Percentiles rank a stretch among this genome's conserved stretches.
Evolutionary conservation across 2,797 vertebrate genomes (phyloP).

Genomic region (Pangasius krempfi): DNA sequence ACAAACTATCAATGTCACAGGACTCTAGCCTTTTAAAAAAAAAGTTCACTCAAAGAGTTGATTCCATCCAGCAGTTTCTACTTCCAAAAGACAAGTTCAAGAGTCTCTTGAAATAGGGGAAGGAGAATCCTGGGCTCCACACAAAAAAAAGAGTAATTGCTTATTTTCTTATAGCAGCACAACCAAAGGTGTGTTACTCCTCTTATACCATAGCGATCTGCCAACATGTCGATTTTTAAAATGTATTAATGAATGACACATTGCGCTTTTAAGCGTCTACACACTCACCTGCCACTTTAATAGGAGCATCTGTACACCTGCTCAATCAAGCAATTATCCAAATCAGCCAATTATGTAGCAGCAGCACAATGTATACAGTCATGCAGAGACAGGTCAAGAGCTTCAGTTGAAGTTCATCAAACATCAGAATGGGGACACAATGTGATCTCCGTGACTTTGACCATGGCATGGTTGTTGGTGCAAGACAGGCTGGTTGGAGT

Average conservation of each 20-base stretch:
- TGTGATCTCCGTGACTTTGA: too few relatives aligned
- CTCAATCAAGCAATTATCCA: not conserved
- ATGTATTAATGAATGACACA: not conserved
- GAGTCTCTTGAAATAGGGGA: slow-evolving; percentile 26
- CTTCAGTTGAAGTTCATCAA: not conserved
- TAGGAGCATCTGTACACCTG: not conserved
- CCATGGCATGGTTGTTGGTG: not conserved
- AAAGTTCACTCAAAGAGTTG: slow-evolving; percentile 13
- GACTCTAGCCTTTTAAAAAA: not conserved
- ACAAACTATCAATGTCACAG: slow-evolving; percentile 54
- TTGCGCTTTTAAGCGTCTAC: not conserved
- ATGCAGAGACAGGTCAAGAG: not conserved
- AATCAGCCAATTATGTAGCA: not conserved
- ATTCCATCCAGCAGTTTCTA: slow-evolving; percentile 37
- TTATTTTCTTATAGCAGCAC: too few relatives aligned
- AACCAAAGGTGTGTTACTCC: not conserved
- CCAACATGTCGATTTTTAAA: not conserved
- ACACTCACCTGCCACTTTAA: not conserved
- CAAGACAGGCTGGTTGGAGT: not conserved
- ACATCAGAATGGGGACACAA: not conserved
- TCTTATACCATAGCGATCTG: not conserved
- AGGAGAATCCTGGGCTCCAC: slow-evolving; percentile 53
- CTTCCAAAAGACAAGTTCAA: slow-evolving; percentile 43
- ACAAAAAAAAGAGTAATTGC: not conserved
- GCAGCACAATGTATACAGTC: not conserved